Conservation (phyloP, 2,888 invertebrate genomes). For the Amphipoea oculea region DNA sequence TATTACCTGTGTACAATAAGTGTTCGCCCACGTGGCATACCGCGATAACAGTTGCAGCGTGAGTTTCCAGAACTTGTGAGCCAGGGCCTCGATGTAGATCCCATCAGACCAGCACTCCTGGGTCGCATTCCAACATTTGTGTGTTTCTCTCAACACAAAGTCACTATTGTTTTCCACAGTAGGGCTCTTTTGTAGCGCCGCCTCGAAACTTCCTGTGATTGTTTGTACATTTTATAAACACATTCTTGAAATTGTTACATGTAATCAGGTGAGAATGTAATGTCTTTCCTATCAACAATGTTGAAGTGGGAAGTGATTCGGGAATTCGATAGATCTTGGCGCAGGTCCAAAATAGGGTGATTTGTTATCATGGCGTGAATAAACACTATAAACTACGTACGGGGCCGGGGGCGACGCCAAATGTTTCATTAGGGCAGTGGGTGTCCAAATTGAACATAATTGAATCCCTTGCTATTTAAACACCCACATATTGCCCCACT, state of each 20-base stretch:
- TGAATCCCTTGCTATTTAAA: slow-evolving; percentile 4
- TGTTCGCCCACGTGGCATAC: slow-evolving; percentile 93
- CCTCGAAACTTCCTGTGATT: slow-evolving; percentile 84
- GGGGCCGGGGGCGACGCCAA: background rate
- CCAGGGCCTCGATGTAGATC: slow-evolving; percentile 94
- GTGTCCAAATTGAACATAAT: slow-evolving; percentile 10
- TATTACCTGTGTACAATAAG: slow-evolving; percentile 84
- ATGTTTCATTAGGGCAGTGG: slow-evolving; percentile 4
- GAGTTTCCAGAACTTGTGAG: slow-evolving; percentile 97
- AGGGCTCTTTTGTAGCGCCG: slow-evolving; percentile 78
- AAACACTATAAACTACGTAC: slow-evolving; percentile 13
- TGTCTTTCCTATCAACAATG: slow-evolving; percentile 25
- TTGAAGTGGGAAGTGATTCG: background rate
- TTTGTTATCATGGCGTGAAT: slow-evolving; percentile 22
- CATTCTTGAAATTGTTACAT: slow-evolving; percentile 44
- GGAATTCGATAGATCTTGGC: slow-evolving; percentile 19
- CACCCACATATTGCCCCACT: slow-evolving; percentile 12
- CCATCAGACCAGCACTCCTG: slow-evolving; percentile 94
- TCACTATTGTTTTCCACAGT: slow-evolving; percentile 78
- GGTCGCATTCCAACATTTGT: slow-evolving; percentile 86
- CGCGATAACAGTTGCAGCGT: slow-evolving; percentile 95
- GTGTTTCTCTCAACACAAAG: slow-evolving; percentile 87
- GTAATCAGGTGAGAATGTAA: slow-evolving; percentile 12
- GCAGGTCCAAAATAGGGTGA: slow-evolving; percentile 1
- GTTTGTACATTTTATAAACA: slow-evolving; percentile 50